Base-by-base conservation (phyloP, 2,797 vertebrate species). In the Epinephelus awoara region DNA sequence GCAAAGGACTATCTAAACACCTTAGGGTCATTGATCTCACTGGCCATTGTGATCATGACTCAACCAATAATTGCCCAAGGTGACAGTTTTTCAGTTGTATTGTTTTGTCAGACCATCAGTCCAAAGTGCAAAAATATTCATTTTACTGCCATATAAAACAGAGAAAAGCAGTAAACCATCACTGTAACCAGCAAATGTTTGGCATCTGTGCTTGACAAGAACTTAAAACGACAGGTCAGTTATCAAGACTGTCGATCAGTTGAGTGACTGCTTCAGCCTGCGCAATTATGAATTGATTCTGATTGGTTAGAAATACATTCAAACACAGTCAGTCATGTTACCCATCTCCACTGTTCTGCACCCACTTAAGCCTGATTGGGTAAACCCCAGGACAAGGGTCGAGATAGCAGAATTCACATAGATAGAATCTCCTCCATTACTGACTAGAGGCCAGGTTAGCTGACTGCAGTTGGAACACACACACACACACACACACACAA, bases 341-440 rank as follows among this genome's bases (percentile, higher is more conserved):
- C 15, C 1, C 5, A 11, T 11, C 7, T 2, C 0, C 3, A 50
- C 51, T 57, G 14, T 47, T 47, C 27, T 38, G 40, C 58, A 50
- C 12, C 47, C 57, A 64, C 59, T 67, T 72, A 21, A 56, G 21
- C 46, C 75, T 67, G 44, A 71, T 5, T 27, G 17, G 56, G 14
- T 58, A 51, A 77, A 71, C 21, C 17, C 49, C 55, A 75, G 54
- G 62, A 76, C 65, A 12, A 56, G 62, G 63, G 54, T 56, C 21
- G 38, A 59, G 68, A 77, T 80, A 79, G 71, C 52, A 80, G 55
- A 54, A 78, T 73, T 55, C 74, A 49, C 67, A 64, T 21, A 67
- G 80, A 84, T 77, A 46, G 5, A 3, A 75, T 83, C 75, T 85
- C 63, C 63, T 56, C 54, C 42, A 40, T 79, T 77, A 72, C 52